Conservation (phyloP, 2,113 vertebrate genomes). For the Empidonax traillii region DNA sequence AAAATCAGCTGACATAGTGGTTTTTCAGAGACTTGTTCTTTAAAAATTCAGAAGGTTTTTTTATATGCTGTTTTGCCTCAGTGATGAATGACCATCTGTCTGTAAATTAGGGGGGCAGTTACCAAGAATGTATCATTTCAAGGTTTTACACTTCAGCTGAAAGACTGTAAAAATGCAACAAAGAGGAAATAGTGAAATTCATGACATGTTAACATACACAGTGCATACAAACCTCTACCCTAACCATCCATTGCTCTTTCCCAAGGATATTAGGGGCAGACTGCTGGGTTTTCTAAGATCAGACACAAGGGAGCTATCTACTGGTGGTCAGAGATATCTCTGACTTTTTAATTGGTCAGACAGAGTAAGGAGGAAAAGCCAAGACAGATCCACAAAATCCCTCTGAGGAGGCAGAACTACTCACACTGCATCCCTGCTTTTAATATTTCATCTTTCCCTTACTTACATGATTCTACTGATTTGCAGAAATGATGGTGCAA, state of each 20-base stretch:
- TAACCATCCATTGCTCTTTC: background rate
- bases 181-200: background rate
- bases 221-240: background rate
- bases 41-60: background rate
- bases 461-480: background rate
- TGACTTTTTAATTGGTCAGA: background rate
- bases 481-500: background rate
- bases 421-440: background rate
- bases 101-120: background rate
- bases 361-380: background rate
- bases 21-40: background rate
- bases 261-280: background rate
- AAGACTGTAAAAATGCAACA: background rate
- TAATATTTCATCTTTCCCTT: slow-evolving; percentile 21
- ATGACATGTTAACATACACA: background rate
- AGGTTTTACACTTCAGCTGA: background rate
- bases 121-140: background rate
- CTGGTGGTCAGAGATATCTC: background rate
- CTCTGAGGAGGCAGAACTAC: background rate
- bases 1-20: background rate
- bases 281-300: background rate
- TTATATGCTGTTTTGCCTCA: background rate
- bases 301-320: background rate
- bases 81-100: background rate
- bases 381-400: background rate